phyloP scores from a whole-genome alignment of 2,888 invertebrate species.

The Zaprionus obscuricornis region DNA sequence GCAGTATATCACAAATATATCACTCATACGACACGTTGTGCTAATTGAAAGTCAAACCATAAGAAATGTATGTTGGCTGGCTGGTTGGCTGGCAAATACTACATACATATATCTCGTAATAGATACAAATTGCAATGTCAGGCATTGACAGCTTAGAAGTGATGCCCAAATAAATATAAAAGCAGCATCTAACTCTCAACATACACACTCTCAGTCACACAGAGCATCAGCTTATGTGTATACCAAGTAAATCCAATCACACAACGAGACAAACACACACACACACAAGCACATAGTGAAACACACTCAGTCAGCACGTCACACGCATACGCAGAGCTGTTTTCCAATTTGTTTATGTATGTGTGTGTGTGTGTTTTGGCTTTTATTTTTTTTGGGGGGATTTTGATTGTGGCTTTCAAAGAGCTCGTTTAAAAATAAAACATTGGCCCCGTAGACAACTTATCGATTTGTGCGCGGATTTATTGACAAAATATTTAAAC shows the following conservation, averaged over 20 bases:
- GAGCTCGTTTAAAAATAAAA: conserved; percentile 51
- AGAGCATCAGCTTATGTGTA: conserved; percentile 30
- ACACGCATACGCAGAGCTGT: conserved; percentile 19
- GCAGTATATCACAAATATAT: conserved; percentile 11
- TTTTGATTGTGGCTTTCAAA: conserved; percentile 15
- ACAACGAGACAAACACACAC: conserved; percentile 12
- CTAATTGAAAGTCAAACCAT: conserved; percentile 50
- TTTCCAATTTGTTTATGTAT: conserved; percentile 46
- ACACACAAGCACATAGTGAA: conserved; percentile 1
- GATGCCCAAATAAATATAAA: no score
- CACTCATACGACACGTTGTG: conserved; percentile 38
- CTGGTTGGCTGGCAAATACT: neutral
- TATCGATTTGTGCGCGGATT: conserved; percentile 55
- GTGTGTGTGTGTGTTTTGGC: no score
- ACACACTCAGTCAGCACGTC: conserved; percentile 5
- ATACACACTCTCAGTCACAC: no score
- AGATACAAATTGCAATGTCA: conserved; percentile 58
- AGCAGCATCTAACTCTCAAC: conserved; percentile 14
- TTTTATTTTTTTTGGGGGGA: conserved; percentile 12
- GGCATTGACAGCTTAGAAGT: conserved; percentile 38
- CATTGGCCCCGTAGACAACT: conserved; percentile 22
- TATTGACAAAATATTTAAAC: conserved; percentile 47
- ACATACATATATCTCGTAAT: conserved; percentile 33
- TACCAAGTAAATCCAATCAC: conserved; percentile 52
- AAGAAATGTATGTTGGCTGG: no score